phyloP scores from a whole-genome alignment of 2,797 vertebrate genomes.

The Phyllotis vaccarum region DNA sequence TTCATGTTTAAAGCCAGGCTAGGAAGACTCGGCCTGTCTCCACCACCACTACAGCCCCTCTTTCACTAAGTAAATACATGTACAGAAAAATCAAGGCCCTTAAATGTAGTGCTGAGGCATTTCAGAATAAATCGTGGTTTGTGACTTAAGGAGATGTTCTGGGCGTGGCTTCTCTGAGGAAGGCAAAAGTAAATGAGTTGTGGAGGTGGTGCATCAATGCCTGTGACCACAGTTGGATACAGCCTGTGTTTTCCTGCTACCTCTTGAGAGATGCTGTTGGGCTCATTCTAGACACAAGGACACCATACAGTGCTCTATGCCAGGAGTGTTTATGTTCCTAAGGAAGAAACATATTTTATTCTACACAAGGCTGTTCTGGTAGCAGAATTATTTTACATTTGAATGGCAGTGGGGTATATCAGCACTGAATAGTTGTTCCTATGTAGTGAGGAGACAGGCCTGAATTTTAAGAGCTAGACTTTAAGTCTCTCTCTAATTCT shows the following conservation, averaged over 20 bases:
- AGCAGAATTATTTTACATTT: not conserved
- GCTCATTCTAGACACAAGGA: slow-evolving; percentile 81
- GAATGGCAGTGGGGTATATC: not conserved
- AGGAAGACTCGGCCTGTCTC: not conserved
- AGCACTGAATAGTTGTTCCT: slow-evolving; percentile 49
- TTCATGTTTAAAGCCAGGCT: not conserved
- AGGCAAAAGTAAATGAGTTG: not conserved
- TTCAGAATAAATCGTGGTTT: slow-evolving; percentile 54
- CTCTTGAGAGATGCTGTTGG: slow-evolving; percentile 67
- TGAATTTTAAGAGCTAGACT: not conserved
- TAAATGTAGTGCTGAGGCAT: not conserved
- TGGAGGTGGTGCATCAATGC: not conserved
- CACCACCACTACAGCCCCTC: not conserved
- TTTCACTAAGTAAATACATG: not conserved
- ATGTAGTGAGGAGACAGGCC: not conserved
- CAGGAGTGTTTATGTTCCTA: slow-evolving; percentile 82
- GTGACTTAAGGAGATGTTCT: not conserved
- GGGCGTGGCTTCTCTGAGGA: not conserved
- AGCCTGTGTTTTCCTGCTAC: slow-evolving; percentile 72
- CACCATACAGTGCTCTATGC: slow-evolving; percentile 78
- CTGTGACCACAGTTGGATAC: slow-evolving; percentile 57
- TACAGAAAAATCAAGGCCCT: not conserved
- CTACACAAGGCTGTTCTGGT: slow-evolving; percentile 7
- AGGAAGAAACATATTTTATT: slow-evolving; percentile 67
- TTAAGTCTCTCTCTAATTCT: not conserved